These are phyloP conservation scores for Tragopan temminckii DNA, from an alignment of 2,797 vertebrate species.

Conservation along the genomic window DNA sequence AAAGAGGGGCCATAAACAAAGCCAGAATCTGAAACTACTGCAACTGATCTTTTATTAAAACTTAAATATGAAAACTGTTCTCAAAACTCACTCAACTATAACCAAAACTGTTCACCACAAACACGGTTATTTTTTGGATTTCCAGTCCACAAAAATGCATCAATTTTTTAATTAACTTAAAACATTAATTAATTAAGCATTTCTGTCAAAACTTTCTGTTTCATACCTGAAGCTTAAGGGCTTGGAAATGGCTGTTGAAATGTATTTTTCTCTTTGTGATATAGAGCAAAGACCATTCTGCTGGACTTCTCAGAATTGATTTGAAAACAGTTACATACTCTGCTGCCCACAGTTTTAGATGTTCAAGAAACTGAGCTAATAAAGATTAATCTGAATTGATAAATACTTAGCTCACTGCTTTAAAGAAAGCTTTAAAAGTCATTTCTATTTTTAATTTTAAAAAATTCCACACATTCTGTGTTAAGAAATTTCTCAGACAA, in stretches of 20 bases:
- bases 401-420: background rate
- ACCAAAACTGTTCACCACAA: background rate
- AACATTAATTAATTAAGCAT: background rate
- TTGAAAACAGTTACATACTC: background rate
- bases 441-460: background rate
- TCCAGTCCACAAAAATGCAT: background rate
- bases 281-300: background rate
- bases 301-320: background rate
- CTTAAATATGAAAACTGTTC: constrained; percentile 4
- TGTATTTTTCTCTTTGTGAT: background rate
- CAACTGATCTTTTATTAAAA: constrained; percentile 2
- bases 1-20: constrained; percentile 54
- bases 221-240: background rate
- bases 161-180: background rate
- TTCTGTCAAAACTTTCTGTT: background rate
- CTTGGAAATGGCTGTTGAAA: background rate
- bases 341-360: background rate
- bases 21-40: constrained; percentile 38
- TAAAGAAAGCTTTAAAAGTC: background rate
- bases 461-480: background rate
- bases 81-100: background rate
- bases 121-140: background rate
- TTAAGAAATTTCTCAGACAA: background rate
- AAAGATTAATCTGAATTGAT: background rate
- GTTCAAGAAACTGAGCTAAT: background rate